Evolutionary conservation across 2,113 vertebrate species (phyloP).

Genomic region (Enhydra lutris): DNA sequence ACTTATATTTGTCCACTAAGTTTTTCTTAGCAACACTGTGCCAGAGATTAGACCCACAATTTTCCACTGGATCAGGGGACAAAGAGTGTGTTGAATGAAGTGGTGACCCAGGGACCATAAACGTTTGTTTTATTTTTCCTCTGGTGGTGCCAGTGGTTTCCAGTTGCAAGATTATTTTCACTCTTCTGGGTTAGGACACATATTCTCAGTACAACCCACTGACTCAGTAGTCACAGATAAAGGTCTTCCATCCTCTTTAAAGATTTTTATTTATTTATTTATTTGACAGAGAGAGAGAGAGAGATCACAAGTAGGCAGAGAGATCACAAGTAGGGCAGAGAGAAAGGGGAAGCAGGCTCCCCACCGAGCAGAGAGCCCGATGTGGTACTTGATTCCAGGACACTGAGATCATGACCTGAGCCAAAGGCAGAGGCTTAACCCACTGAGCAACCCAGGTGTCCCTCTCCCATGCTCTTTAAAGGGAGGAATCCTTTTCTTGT

Average conservation of each 20-base stretch:
- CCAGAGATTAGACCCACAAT: not conserved
- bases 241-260: not conserved
- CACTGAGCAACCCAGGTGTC: too few relatives aligned
- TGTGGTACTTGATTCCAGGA: too few relatives aligned
- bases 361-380: too few relatives aligned
- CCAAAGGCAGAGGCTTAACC: too few relatives aligned
- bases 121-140: not conserved
- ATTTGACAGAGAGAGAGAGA: too few relatives aligned
- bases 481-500: not conserved
- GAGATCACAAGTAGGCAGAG: too few relatives aligned
- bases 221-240: not conserved
- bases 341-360: too few relatives aligned
- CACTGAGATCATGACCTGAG: too few relatives aligned
- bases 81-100: not conserved
- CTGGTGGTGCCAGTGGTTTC: not conserved
- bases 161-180: not conserved
- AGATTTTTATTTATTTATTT: too few relatives aligned
- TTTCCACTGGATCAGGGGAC: not conserved
- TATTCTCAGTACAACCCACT: not conserved
- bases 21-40: not conserved
- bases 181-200: not conserved
- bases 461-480: not conserved
- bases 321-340: too few relatives aligned
- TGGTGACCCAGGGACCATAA: not conserved
- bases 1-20: not conserved